Evolutionary conservation across 2,888 invertebrate genomes (phyloP), one percentile per base, ranked within the genome.

Genomic region (Tenthredo notha): DNA sequence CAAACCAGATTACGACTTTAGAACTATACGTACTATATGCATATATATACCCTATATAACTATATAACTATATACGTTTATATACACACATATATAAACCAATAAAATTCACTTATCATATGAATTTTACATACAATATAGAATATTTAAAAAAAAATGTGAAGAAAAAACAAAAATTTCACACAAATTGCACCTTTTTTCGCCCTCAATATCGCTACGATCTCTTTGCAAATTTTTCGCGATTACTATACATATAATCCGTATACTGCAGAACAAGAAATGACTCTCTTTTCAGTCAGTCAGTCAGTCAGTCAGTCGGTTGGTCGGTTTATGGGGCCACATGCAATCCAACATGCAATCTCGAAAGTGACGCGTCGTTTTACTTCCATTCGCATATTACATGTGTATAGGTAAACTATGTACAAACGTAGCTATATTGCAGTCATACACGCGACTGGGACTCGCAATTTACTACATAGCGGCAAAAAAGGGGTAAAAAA

Each of bases 261-360:
- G 4, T 58, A n/a, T 25, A 18, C 50, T 25, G 2, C 2, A 3
- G 61, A 2, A 61, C 7, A 61, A 58, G 18, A 58, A 78, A 58
- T 33, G 29, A 78, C 61, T 12, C 25, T 61, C 61, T 10, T 25
- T 9, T 25, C 61, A 43, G 47, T 72, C n/a, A 75, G 74, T 43
- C 74, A 74, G 74, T 74, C 74, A 47, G 74, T 74, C 74, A 12
- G 74, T 74, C 43, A 12, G 74, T 74, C 74, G 43, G 74, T 50
- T 12, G 75, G 75, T 47, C 47, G 40, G 43, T 25, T 18, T 21
- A 21, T 61, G 74, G 74, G 74, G 25, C 25, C 70, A 70, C 33
- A 61, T 21, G 12, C 61, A 25, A 61, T 61, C 61, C 61, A 25
- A 61, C 61, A 61, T 61, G 61, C 61, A 61, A 61, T 61, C 61